Evolutionary conservation across 2,113 vertebrate genomes (phyloP), one percentile per base, ranked within the genome.

Genomic region (Bujurquina vittata): DNA sequence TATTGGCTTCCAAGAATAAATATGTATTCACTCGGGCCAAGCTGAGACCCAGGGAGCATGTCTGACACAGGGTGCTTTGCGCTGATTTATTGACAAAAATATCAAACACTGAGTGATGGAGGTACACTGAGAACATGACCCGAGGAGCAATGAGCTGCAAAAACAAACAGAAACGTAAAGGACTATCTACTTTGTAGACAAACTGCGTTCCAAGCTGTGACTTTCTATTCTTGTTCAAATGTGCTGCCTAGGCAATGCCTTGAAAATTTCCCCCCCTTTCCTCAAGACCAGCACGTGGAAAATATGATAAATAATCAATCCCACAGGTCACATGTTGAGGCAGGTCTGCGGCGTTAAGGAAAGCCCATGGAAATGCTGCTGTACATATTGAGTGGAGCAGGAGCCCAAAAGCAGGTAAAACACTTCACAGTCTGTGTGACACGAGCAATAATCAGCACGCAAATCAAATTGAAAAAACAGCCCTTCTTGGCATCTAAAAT

Each of bases 11-110:
- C 75, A 80, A 86, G 87, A 94, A 94, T 94, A 92, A 95, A 95
- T 93, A 94, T 94, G 88, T 90, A 94, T 94, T 94, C 74, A 92
- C 84, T 87, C 76, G 26, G 84, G 88, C 92, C 56, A 43, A 88
- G 89, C 90, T 62, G 72, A 92, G 84, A 89, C 75, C 84, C 87
- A 84, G 88, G 80, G 84, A 94, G 87, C 93, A 94, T 89, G 89
- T 91, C 92, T 93, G 88, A 93, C 90, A 92, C 75, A 4, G 65
- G 75, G 91, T 90, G 83, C 89, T 94, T 94, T 91, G 87, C 26
- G 61, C 85, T 93, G 92, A 95, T 95, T 94, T 95, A 96, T 95
- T 93, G 93, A 95, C 92, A 91, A 94, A 94, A 94, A 94, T 89
- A 93, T 95, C 92, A 95, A 94, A 92, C 55, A 8, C 77, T 94